Base-by-base conservation (phyloP, 2,113 vertebrate species). In the Hemibagrus wyckioides region DNA sequence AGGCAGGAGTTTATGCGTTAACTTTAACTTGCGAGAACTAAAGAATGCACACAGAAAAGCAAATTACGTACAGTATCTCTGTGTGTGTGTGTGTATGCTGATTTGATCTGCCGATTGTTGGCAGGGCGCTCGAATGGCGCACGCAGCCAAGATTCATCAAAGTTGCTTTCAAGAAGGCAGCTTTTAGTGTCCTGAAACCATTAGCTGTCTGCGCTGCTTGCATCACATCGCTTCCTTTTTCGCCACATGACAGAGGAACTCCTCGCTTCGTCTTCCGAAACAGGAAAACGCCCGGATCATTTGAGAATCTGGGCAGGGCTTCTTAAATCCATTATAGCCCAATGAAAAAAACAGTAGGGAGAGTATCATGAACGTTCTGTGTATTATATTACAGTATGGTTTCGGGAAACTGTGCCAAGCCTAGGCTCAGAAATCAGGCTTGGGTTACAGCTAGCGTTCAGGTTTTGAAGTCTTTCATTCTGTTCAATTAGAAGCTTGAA, bases 181-280 rank as follows among this genome's bases (percentile, higher is more conserved):
- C 75, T 54, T 81, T 82, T 57, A 87, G 14, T 52, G 77, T 81
- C 69, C 67, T 69, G 39, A 87, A 83, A 85, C 59, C 81, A 83
- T 87, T 83, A 76, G 56, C 81, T 67, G 81, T 54, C 81, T 56
- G 54, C 23, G 23, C 41, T 1, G 21, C 14, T 33, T 15, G 30
- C 69, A 52, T 75, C 69, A 44, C 39, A 28, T 33, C 15, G 69
- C 67, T 61, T 84, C 57, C 19, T 44, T 39, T 73, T 84, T 44
- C 44, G 28, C 75, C 23, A 61, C 4, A 14, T 33, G 41, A 76
- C 54, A 19, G 44, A 36, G 79, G 54, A 59, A 81, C 39, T 77
- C 41, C 86, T 65, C 67, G 48, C 11, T 10, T 25, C 23, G 0
- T 30, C 3, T 21, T 63, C 19, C 39, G 39, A 33, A 30, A 39